A percentile compares a stretch with the other conserved stretches of the same genome.
Evolutionary conservation across 2,797 vertebrate species (phyloP).

Genomic region (Enteromius thamalakanensis): DNA sequence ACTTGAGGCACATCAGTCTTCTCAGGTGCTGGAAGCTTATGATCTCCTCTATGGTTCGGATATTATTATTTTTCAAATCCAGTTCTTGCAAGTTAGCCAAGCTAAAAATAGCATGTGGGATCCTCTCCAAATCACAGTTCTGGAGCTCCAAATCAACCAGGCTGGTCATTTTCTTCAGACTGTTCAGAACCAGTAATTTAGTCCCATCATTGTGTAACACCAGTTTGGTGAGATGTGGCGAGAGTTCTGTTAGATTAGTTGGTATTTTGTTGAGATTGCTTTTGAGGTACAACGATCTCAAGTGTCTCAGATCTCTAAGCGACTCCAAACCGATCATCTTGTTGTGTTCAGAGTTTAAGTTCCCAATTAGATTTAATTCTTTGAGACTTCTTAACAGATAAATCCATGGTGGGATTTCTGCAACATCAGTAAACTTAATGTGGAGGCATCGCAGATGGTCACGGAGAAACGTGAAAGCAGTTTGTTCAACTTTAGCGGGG

Average conservation of each 20-base stretch:
- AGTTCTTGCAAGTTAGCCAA: constrained; percentile 94
- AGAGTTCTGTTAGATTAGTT: constrained; percentile 93
- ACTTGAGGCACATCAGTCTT: constrained; percentile 93
- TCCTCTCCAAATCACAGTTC: constrained; percentile 94
- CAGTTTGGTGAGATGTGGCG: constrained; percentile 89
- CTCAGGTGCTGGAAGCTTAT: constrained; percentile 98
- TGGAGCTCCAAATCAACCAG: constrained; percentile 91
- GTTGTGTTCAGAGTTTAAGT: constrained; percentile 96
- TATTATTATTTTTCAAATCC: constrained; percentile 94
- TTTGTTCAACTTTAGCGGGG: constrained; percentile 95
- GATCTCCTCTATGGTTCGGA: constrained; percentile 95
- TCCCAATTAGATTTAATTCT: constrained; percentile 91
- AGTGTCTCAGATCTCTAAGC: constrained; percentile 90
- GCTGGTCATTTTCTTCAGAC: constrained; percentile 97
- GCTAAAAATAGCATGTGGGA: constrained; percentile 96
- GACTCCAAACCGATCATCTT: constrained; percentile 98
- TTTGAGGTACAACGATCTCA: constrained; percentile 91
- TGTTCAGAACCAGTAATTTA: constrained; percentile 92
- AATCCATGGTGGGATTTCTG: constrained; percentile 95
- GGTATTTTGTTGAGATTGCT: constrained; percentile 98
- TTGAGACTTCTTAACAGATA: constrained; percentile 93
- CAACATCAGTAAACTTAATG: constrained; percentile 95
- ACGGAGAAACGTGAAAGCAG: constrained; percentile 92
- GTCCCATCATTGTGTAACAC: constrained; percentile 96
- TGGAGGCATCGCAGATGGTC: constrained; percentile 95